Evolutionary conservation across 2,888 invertebrate species (phyloP).

Genomic region (Cheilosia vulpina): DNA sequence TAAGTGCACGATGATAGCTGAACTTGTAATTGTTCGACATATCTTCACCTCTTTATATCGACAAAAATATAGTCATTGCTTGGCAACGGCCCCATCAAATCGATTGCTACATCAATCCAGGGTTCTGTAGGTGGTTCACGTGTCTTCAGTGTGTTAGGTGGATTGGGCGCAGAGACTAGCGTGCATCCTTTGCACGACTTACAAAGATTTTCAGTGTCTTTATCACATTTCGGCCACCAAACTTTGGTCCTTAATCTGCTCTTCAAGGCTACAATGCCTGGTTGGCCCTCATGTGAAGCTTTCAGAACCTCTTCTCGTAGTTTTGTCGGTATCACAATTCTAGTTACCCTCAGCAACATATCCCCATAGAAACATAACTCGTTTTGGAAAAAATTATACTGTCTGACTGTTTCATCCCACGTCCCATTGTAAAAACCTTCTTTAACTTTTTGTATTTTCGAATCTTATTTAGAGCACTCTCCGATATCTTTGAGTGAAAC

Average conservation of each 20-base stretch:
- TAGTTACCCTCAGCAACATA: conserved; percentile 18
- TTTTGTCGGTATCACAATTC: too few relatives aligned
- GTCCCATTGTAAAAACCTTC: conserved; percentile 20
- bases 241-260: conserved; percentile 79
- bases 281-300: conserved; percentile 78
- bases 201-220: conserved; percentile 14
- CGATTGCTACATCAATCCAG: conserved; percentile 19
- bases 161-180: conserved; percentile 36
- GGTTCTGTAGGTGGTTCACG: conserved; percentile 5
- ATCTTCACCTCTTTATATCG: conserved; percentile 30
- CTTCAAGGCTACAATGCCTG: conserved; percentile 57
- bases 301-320: too few relatives aligned
- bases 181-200: conserved; percentile 53
- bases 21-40: conserved; percentile 21
- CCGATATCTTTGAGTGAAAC: conserved; percentile 19
- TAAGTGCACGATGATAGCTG: neutral
- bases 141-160: conserved; percentile 27
- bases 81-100: conserved; percentile 16
- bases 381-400: conserved; percentile 32
- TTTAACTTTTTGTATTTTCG: conserved; percentile 4
- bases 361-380: conserved; percentile 38
- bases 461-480: conserved; percentile 19
- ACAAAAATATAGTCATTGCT: conserved; percentile 42
- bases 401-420: conserved; percentile 11
- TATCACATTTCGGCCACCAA: conserved; percentile 78